These are phyloP conservation scores for Umimayanthus kanabou DNA, from an alignment of 92 coral and sea anemone species.

Conservation along the genomic window DNA sequence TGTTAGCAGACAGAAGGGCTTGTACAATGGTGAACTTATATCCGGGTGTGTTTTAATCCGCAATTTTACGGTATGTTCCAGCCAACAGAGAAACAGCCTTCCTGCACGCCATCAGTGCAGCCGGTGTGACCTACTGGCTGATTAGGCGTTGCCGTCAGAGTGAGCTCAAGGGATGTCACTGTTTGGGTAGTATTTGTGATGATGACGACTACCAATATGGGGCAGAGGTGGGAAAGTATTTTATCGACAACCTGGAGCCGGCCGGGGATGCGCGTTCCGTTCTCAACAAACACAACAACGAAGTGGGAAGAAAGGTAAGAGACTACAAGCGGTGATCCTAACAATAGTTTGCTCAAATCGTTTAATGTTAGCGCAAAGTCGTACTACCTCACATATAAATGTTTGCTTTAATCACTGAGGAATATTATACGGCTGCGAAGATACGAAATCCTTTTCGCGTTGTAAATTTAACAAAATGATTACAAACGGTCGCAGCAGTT, in stretches of 20 bases:
- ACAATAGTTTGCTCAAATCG: too few relatives aligned
- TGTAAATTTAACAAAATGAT: too few relatives aligned
- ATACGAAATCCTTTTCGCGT: too few relatives aligned
- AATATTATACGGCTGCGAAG: too few relatives aligned
- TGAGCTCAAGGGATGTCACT: background rate
- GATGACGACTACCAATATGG: slow-evolving; percentile 9
- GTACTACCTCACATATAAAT: too few relatives aligned
- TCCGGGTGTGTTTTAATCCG: too few relatives aligned
- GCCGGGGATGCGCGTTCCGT: background rate
- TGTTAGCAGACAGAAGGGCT: too few relatives aligned
- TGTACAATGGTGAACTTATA: too few relatives aligned
- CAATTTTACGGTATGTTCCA: background rate
- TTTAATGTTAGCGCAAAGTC: too few relatives aligned
- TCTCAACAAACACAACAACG: slow-evolving; percentile 51
- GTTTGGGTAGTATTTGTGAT: background rate
- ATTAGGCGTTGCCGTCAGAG: background rate
- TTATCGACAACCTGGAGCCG: slow-evolving; percentile 45
- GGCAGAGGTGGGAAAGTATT: slow-evolving; percentile 31
- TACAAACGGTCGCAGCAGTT: too few relatives aligned
- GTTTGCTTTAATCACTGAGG: too few relatives aligned
- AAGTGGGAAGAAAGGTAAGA: slow-evolving; percentile 57
- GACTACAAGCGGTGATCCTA: background rate
- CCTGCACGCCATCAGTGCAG: background rate
- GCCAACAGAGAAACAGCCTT: slow-evolving; percentile 2
- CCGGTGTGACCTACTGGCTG: background rate